These are phyloP conservation scores for Calephelis perditalis DNA, from an alignment of 2,888 invertebrate species.

Conservation along the genomic window DNA sequence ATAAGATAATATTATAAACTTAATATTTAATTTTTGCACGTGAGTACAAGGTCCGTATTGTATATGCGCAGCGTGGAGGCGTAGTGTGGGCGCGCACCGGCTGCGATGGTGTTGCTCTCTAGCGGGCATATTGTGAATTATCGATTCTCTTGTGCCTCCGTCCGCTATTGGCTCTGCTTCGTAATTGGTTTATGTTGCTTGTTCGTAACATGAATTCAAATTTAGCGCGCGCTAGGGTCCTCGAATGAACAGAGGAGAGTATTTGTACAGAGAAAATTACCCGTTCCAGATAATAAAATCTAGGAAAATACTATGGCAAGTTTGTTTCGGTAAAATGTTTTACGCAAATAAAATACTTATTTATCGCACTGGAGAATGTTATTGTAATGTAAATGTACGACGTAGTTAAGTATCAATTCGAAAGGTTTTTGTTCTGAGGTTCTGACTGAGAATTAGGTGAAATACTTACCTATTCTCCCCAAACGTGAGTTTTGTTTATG, in stretches of 20 bases:
- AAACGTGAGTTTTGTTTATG: too few relatives aligned
- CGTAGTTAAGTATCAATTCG: too few relatives aligned
- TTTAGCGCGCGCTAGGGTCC: conserved; percentile 66
- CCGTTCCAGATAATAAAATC: conserved; percentile 58
- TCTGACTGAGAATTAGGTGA: too few relatives aligned
- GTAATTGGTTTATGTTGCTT: conserved; percentile 74
- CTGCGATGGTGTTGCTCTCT: conserved; percentile 66
- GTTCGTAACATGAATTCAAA: conserved; percentile 76
- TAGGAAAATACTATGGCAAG: conserved; percentile 56
- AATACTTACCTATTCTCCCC: too few relatives aligned
- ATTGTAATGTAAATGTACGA: background rate
- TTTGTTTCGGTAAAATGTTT: conserved; percentile 42
- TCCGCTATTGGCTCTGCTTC: conserved; percentile 67
- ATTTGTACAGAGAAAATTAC: conserved; percentile 59
- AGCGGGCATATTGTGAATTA: conserved; percentile 74
- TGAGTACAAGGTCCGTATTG: conserved; percentile 51
- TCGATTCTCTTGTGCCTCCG: conserved; percentile 63
- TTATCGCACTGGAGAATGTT: background rate
- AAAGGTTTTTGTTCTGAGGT: too few relatives aligned
- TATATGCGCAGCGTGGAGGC: conserved; percentile 72
- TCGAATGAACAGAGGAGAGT: conserved; percentile 54
- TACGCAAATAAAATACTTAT: conserved; percentile 27
- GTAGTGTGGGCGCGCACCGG: conserved; percentile 71
- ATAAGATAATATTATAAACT: too few relatives aligned
- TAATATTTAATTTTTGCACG: conserved; percentile 34